Evolutionary conservation across 2,113 vertebrate genomes (phyloP), one percentile per base, ranked within the genome.

Genomic region (Tonatia bakeri): DNA sequence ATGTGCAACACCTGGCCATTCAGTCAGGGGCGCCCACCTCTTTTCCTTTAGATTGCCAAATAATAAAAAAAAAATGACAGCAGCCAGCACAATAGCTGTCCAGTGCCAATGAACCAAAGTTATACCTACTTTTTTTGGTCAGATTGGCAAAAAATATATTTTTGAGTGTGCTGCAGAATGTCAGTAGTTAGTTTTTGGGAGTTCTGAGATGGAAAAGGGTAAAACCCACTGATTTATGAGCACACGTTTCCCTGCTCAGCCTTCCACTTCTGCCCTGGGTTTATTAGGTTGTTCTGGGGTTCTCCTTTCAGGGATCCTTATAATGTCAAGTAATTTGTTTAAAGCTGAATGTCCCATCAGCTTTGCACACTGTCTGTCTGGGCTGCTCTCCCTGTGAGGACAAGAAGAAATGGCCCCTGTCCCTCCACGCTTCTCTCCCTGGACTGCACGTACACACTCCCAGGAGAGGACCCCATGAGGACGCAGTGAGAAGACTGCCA

Each of bases 231-330:
- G 38, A 73, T 28, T 43, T 73, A 4, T 12, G 13, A 15, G 61
- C 19, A 8, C 1, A 5, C 20, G 43, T 64, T 20, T 43, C 7
- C 10, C 20, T 13, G 0, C 20, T 19, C 0, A 1, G 26, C 15
- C 5, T 64, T 59, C n/a, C 1, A 4, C 80, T 40, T 15, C 67
- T 59, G 45, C 73, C 31, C 54, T 65, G 47, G 38, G 28, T 79
- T 64, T 72, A 52, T 52, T 47, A 26, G 1, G 50, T 31, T 84
- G 20, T 56, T 70, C 54, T 61, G 26, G 56, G 10, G 38, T 33
- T 70, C 24, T 59, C 38, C 52, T 73, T 1, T 54, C 31, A 24
- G 64, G 12, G n/a, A 19, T 47, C 64, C 33, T 50, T 61, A 38
- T 6, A 36, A 33, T 5, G 8, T 47, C 31, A 22, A 67, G 38